Evolutionary conservation across 2,888 invertebrate species (phyloP).

Genomic region (Ornithoptera priamus): DNA sequence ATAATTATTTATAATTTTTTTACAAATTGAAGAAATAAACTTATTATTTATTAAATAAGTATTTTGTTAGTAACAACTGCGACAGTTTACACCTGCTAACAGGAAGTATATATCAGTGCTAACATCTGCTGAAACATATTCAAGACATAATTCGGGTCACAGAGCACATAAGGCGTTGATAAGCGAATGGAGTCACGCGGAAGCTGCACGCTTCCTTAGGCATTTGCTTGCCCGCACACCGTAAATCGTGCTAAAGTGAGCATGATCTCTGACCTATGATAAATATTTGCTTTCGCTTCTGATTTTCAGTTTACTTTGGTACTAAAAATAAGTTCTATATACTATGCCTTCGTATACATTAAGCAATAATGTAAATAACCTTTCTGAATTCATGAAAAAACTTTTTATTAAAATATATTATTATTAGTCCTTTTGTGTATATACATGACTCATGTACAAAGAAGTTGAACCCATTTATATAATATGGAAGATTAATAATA

Average conservation of each 20-base stretch:
- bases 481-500: no score
- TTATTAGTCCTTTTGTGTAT: no score
- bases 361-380: no score
- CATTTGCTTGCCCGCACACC: constrained; percentile 18
- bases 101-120: constrained; percentile 7
- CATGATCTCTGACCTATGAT: constrained; percentile 11
- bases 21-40: not conserved
- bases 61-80: not conserved
- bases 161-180: constrained; percentile 26
- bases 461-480: no score
- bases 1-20: no score
- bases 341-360: no score
- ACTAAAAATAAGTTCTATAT: no score
- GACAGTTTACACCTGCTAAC: not conserved
- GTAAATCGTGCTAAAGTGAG: constrained; percentile 25
- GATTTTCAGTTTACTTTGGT: not conserved
- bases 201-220: constrained; percentile 26
- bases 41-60: not conserved
- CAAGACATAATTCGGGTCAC: constrained; percentile 24
- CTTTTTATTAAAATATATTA: no score
- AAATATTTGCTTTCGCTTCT: constrained; percentile 4
- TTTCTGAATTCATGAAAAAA: no score
- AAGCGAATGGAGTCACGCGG: constrained; percentile 28
- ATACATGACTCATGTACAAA: no score
- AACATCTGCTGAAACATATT: constrained; percentile 11